phyloP scores from a whole-genome alignment of 2,888 invertebrate species.

The Lithophane leautieri region DNA sequence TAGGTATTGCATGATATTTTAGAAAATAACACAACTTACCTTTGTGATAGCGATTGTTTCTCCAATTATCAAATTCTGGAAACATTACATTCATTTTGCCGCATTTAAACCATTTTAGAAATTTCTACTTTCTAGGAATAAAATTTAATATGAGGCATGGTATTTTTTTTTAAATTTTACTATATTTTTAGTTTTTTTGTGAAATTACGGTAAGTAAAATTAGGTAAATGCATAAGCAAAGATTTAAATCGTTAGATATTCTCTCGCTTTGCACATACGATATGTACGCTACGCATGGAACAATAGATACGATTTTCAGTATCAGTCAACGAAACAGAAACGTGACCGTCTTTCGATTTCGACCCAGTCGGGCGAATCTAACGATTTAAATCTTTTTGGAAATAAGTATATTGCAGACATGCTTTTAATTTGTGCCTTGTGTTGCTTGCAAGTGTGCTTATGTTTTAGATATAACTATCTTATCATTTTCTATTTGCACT shows the following conservation, averaged over 20 bases:
- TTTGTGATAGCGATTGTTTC: background rate
- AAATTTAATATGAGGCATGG: slow-evolving; percentile 14
- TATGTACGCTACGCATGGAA: background rate
- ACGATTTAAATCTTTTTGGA: slow-evolving; percentile 9
- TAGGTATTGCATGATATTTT: slow-evolving; percentile 43
- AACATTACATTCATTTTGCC: slow-evolving; percentile 26
- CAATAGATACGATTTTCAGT: background rate
- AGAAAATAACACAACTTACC: background rate
- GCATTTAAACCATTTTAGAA: slow-evolving; percentile 48
- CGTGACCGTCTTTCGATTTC: background rate
- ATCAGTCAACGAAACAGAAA: background rate
- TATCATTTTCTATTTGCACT: slow-evolving; percentile 62
- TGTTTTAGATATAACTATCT: slow-evolving; percentile 39
- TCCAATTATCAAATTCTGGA: background rate
- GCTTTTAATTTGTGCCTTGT: slow-evolving; percentile 52
- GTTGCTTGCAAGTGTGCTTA: slow-evolving; percentile 72
- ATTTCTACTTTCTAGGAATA: slow-evolving; percentile 11
- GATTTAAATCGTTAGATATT: background rate
- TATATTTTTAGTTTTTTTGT: slow-evolving; percentile 12
- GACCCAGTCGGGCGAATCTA: background rate
- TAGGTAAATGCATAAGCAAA: slow-evolving; percentile 14
- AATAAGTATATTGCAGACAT: slow-evolving; percentile 45
- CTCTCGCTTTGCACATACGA: background rate
- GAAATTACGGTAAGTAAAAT: slow-evolving; percentile 52
- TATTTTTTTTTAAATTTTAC: slow-evolving; percentile 15